These are phyloP conservation scores for Neomonachus schauinslandi DNA, from an alignment of 2,113 vertebrate genomes.

Conservation along the genomic window DNA sequence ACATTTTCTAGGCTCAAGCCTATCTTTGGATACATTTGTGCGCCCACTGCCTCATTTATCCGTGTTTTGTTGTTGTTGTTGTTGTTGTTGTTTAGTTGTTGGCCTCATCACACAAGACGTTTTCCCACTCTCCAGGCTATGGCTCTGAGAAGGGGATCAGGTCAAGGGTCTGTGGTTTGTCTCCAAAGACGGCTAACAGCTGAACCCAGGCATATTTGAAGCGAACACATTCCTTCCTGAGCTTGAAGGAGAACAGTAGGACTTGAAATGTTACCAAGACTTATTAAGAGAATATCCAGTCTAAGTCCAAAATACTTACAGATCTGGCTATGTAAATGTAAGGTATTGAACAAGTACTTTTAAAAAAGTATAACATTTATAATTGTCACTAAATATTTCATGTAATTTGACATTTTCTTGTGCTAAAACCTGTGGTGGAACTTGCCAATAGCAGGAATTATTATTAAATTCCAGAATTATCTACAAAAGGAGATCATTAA, in stretches of 20 bases:
- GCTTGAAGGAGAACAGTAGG: not conserved
- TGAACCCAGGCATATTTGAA: not conserved
- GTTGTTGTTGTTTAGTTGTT: not conserved
- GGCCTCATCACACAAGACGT: not conserved
- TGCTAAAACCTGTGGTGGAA: not conserved
- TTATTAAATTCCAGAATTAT: conserved; percentile 20
- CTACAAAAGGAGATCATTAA: not conserved
- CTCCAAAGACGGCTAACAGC: not conserved
- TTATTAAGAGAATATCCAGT: not conserved
- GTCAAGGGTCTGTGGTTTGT: not conserved
- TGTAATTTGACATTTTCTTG: not conserved
- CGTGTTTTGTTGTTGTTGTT: not conserved
- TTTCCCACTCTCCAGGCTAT: not conserved
- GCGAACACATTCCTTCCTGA: not conserved
- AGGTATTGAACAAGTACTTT: not conserved
- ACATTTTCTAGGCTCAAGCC: not conserved
- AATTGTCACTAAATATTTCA: not conserved
- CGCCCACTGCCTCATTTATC: not conserved
- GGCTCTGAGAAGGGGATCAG: not conserved
- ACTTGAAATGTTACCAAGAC: not conserved
- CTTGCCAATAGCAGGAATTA: not conserved
- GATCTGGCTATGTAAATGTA: not conserved
- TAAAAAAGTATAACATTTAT: not conserved
- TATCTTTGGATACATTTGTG: too few relatives aligned
- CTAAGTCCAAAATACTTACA: conserved; percentile 8